Conservation (phyloP, 2,888 invertebrate genomes). For the Mesorhabditis spiculigera region DNA sequence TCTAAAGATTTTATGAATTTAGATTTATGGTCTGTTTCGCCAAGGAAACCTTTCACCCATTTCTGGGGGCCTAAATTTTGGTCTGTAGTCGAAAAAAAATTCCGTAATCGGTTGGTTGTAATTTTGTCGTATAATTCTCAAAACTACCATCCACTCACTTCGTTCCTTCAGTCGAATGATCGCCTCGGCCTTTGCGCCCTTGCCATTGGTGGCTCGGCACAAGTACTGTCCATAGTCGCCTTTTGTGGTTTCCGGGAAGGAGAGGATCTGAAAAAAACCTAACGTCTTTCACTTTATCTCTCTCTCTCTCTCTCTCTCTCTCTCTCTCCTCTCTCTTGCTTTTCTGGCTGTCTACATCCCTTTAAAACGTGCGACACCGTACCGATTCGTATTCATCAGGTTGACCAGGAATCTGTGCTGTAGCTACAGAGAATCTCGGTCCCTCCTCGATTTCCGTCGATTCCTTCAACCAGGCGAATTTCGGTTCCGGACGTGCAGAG, state of each 20-base stretch:
- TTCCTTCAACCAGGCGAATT: conserved; percentile 47
- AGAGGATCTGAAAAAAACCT: conserved; percentile 17
- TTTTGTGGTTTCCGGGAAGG: conserved; percentile 25
- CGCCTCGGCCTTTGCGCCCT: conserved; percentile 64
- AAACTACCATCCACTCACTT: conserved; percentile 16
- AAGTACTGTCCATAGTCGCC: conserved; percentile 79
- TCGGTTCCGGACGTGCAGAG: conserved; percentile 52
- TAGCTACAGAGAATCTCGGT: conserved; percentile 29
- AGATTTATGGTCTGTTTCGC: no score
- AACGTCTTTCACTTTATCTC: no score
- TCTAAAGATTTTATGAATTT: no score
- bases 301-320: background rate
- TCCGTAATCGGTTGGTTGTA: no score
- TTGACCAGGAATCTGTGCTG: conserved; percentile 17
- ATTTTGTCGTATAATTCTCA: no score
- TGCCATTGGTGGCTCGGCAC: conserved; percentile 76
- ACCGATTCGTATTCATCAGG: conserved; percentile 47
- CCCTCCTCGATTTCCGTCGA: conserved; percentile 29
- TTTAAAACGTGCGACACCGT: background rate
- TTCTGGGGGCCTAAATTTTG: no score
- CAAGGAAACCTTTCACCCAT: no score
- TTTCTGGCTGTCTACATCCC: background rate
- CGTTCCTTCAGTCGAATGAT: conserved; percentile 42
- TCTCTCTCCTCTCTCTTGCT: no score
- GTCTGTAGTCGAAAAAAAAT: no score